These are phyloP conservation scores for Lithophane ornitopus DNA, from an alignment of 2,888 invertebrate genomes.

Conservation along the genomic window DNA sequence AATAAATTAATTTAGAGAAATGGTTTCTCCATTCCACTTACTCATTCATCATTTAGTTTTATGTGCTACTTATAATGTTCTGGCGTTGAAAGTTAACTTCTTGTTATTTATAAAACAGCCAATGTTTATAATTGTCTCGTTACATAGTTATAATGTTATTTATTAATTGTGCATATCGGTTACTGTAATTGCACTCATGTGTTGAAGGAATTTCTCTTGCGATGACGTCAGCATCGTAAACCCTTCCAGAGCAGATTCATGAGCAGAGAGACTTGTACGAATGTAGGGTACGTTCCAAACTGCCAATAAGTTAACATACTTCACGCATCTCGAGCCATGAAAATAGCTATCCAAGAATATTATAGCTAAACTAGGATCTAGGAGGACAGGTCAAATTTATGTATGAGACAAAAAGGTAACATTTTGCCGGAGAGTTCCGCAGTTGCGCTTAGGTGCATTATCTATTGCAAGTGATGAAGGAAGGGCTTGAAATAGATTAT, in stretches of 20 bases:
- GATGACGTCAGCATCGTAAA: constrained; percentile 9
- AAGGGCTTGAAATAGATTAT: neutral
- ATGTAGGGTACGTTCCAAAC: constrained; percentile 15
- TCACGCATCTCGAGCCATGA: neutral
- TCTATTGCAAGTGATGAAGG: neutral
- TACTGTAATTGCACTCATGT: constrained; percentile 8
- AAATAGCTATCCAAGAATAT: neutral
- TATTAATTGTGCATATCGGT: neutral
- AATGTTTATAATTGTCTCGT: constrained; percentile 7
- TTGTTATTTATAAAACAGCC: constrained; percentile 22
- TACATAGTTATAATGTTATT: constrained; percentile 2
- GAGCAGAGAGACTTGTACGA: neutral
- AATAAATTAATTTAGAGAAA: neutral
- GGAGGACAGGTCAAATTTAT: neutral
- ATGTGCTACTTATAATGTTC: neutral
- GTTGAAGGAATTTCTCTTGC: constrained; percentile 28
- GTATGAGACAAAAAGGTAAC: neutral
- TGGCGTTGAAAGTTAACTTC: neutral
- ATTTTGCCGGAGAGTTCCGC: too few relatives aligned
- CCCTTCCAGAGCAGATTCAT: neutral
- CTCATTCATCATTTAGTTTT: constrained; percentile 6
- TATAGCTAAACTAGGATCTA: neutral
- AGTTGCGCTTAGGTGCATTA: neutral
- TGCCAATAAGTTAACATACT: constrained; percentile 4
- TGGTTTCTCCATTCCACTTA: neutral